Evolutionary conservation across 2,888 invertebrate species (phyloP).

Genomic region (Tyria jacobaeae): DNA sequence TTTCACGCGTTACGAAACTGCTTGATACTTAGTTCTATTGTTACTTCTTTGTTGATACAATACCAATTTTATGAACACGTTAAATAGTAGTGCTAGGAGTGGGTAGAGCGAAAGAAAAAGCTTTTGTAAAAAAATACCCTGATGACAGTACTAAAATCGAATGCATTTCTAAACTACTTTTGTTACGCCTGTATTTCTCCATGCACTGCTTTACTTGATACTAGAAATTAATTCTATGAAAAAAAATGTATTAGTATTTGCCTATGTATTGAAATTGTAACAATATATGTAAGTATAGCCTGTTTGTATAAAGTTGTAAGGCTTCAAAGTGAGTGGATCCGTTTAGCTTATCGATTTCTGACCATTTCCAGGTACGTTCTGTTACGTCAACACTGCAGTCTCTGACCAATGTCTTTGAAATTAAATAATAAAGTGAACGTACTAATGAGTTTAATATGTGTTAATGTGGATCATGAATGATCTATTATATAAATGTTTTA

Average conservation of each 20-base stretch:
- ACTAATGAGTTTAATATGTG: not conserved
- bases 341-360: constrained; percentile 39
- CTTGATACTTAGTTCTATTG: no score
- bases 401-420: constrained; percentile 6
- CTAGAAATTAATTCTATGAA: constrained; percentile 44
- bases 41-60: no score
- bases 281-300: constrained; percentile 41
- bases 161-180: constrained; percentile 11
- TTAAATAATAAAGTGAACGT: constrained; percentile 3
- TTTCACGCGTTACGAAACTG: no score
- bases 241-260: constrained; percentile 32
- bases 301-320: constrained; percentile 30
- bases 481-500: not conserved
- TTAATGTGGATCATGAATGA: not conserved
- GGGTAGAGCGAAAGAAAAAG: no score
- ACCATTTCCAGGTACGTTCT: constrained; percentile 21
- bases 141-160: not conserved
- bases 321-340: constrained; percentile 44
- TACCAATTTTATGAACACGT: no score
- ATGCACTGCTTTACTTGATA: constrained; percentile 37
- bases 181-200: constrained; percentile 23
- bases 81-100: no score
- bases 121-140: no score
- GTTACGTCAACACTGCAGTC: constrained; percentile 22
- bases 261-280: constrained; percentile 37